Evolutionary conservation across 2,888 invertebrate species (phyloP).

Genomic region (Acanthosepion pharaonis): DNA sequence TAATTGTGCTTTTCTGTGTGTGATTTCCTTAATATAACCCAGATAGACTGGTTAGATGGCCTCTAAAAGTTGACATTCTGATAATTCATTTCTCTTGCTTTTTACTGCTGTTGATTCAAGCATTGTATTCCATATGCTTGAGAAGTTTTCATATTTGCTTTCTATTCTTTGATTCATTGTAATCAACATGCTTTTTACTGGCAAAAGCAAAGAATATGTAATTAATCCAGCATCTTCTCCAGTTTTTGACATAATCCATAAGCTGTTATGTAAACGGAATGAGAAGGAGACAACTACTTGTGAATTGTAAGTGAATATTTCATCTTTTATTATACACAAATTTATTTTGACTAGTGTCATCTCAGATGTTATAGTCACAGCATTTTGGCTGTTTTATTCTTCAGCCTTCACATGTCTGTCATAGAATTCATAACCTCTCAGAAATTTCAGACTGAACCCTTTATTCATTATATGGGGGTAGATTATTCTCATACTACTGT

Average conservation of each 20-base stretch:
- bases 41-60: not conserved
- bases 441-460: no score
- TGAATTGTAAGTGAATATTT: conserved; percentile 33
- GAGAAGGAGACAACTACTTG: not conserved
- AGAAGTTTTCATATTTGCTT: not conserved
- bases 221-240: not conserved
- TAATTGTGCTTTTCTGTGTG: not conserved
- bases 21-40: not conserved
- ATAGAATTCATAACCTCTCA: no score
- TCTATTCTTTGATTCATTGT: not conserved
- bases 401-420: no score
- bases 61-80: not conserved
- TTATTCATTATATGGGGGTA: no score
- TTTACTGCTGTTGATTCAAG: no score
- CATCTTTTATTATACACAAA: not conserved
- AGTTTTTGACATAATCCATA: not conserved
- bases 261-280: not conserved
- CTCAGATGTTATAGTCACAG: no score
- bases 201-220: not conserved
- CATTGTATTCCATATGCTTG: no score
- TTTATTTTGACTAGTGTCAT: no score
- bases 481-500: no score
- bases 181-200: not conserved
- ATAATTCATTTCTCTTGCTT: not conserved
- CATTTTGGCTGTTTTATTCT: no score